These are phyloP conservation scores for Alauda arvensis DNA, from an alignment of 2,797 vertebrate genomes.

Conservation along the genomic window DNA sequence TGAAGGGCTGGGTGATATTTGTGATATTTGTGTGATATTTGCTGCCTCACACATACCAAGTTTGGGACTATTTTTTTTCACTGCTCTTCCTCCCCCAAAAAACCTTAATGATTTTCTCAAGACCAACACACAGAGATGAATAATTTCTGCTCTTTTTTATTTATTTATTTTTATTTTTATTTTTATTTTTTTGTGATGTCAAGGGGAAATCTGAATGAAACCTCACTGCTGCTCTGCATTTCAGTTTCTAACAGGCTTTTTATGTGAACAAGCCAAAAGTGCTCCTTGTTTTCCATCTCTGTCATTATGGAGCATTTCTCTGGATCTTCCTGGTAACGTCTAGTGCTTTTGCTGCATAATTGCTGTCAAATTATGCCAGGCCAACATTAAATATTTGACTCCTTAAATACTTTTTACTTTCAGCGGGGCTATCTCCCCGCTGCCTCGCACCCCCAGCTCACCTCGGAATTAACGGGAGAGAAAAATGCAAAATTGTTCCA, in stretches of 20 bases:
- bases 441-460: conserved; percentile 33
- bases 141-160: not conserved
- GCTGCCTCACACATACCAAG: not conserved
- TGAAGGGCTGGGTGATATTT: not conserved
- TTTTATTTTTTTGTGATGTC: not conserved
- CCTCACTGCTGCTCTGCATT: not conserved
- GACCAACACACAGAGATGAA: not conserved
- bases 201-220: not conserved
- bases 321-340: conserved; percentile 48
- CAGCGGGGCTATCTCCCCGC: conserved; percentile 40
- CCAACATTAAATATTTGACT: conserved; percentile 68
- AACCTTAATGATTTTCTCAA: not conserved
- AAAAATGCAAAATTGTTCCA: conserved; percentile 71
- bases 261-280: conserved; percentile 1
- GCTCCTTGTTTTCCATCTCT: conserved; percentile 29
- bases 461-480: conserved; percentile 61
- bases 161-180: not conserved
- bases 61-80: not conserved
- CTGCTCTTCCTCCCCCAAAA: rapidly evolving
- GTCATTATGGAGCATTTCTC: conserved; percentile 19
- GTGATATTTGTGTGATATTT: not conserved
- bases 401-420: conserved; percentile 48
- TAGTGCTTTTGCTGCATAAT: conserved; percentile 58
- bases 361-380: conserved; percentile 58
- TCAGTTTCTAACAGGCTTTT: conserved; percentile 3